These are phyloP conservation scores for Microplitis mediator DNA, from an alignment of 1,140 invertebrate genomes.

Conservation along the genomic window DNA sequence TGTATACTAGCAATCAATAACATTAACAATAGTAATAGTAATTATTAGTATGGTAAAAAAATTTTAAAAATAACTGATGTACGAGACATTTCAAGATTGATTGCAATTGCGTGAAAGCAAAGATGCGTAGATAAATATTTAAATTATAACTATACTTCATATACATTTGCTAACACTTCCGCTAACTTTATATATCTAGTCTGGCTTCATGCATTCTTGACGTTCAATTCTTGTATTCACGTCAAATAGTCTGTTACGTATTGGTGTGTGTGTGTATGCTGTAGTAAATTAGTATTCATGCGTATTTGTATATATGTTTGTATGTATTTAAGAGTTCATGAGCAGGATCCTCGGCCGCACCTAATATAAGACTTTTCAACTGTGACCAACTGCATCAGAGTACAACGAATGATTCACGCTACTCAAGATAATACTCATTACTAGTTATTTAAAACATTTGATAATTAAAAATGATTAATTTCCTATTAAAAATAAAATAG, in stretches of 20 bases:
- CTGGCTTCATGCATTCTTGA: constrained; percentile 7
- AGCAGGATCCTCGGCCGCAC: background rate
- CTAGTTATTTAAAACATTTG: background rate
- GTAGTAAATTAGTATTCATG: background rate
- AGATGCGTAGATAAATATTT: constrained; percentile 44
- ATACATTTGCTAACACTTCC: constrained; percentile 11
- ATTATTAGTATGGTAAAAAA: too few relatives aligned
- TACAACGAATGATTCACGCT: constrained; percentile 1
- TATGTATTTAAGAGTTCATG: background rate
- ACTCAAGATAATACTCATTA: constrained; percentile 3
- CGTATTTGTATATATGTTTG: background rate
- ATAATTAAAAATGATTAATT: background rate
- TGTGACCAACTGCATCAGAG: constrained; percentile 16
- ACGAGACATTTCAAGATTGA: constrained; percentile 10
- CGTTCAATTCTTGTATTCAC: background rate
- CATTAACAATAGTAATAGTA: background rate
- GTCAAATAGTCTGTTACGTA: background rate
- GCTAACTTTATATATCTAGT: constrained; percentile 4
- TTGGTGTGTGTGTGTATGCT: background rate
- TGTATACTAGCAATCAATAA: background rate
- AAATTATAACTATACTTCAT: constrained; percentile 33
- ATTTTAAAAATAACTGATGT: background rate
- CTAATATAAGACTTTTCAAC: constrained; percentile 14
- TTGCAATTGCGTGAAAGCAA: constrained; percentile 34
- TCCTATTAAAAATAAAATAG: background rate